Base-by-base conservation (phyloP, 1,140 invertebrate species). In the Brachionus plicatilis region DNA sequence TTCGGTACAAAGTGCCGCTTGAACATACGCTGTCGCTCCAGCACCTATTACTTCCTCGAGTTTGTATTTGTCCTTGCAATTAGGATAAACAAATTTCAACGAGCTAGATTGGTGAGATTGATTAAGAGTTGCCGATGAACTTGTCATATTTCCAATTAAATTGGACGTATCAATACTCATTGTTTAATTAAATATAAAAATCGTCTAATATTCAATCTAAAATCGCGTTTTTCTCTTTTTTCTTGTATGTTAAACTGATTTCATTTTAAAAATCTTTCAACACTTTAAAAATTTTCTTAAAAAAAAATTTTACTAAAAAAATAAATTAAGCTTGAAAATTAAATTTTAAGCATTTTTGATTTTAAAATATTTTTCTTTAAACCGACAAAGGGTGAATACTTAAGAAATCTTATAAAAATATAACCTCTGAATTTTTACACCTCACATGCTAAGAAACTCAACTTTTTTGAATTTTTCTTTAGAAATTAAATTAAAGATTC, bases 11-110 rank as follows among this genome's bases (percentile, higher is more conserved):
- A 93, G 93, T 1, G 97, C 97, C 37, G 93, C 94, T 90, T 98
- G 96, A 6, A 99, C 97, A 65, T 96, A 94, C 3, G 97, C 96
- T 20, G 96, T 98, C 45, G 97, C 96, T 47, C 97, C 97, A 86
- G 20, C 41, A 94, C 96, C 96, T 87, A 98, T 97, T 87, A 97
- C 94, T 91, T 97, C 95, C 87, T 93, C 93, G 84, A 98, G 91
- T 90, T 96, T 95, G 91, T 97, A 98, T 88, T 96, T 95, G 88
- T 97, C 94, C 90, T 95, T 94, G 86, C 92, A 93, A 91, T 96
- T 97, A 83, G 95, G 93, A 96, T 96, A 97, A 85, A 92, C 92
- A 82, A 65, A 82, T 24, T 68, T 60, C 14, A 20, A 45, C 50
- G 79, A 56, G n/a, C 6, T 17, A 14, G 68, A 41, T 45, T n/a